A percentile compares a stretch with the other conserved stretches of the same genome.
Evolutionary conservation across 2,797 vertebrate species (phyloP).

Genomic region (Amniataba percoides): DNA sequence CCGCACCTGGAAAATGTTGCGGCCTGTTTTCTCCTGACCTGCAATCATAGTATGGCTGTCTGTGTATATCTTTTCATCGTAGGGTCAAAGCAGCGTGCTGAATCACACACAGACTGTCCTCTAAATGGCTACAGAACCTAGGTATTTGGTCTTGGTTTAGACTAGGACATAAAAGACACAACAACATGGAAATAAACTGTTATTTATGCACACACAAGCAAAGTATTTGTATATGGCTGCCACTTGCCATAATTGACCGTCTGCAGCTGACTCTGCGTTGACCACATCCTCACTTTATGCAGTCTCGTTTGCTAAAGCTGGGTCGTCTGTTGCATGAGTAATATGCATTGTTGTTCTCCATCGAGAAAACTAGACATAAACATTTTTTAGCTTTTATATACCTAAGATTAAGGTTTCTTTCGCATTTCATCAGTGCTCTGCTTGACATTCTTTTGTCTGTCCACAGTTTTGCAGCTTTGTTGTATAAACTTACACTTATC

Average conservation of each 20-base stretch:
- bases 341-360: constrained; percentile 45
- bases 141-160: constrained; percentile 78
- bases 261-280: constrained; percentile 57
- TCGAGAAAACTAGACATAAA: constrained; percentile 67
- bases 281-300: constrained; percentile 70
- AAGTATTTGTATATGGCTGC: constrained; percentile 76
- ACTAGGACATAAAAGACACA: constrained; percentile 80
- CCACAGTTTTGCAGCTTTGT: constrained; percentile 8
- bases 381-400: constrained; percentile 46
- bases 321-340: constrained; percentile 50
- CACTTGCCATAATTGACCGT: constrained; percentile 67
- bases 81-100: constrained; percentile 65
- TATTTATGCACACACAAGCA: constrained; percentile 71
- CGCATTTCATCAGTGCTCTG: background rate
- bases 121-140: constrained; percentile 65
- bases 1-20: constrained; percentile 74
- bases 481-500: background rate
- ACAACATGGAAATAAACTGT: constrained; percentile 75
- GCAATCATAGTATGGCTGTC: constrained; percentile 75
- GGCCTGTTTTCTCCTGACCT: constrained; percentile 66
- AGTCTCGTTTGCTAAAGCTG: constrained; percentile 48
- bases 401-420: background rate
- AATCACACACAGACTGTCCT: constrained; percentile 69
- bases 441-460: constrained; percentile 5
- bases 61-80: constrained; percentile 74